These are phyloP conservation scores for Linepithema humile DNA, from an alignment of 1,140 invertebrate genomes.

Conservation along the genomic window DNA sequence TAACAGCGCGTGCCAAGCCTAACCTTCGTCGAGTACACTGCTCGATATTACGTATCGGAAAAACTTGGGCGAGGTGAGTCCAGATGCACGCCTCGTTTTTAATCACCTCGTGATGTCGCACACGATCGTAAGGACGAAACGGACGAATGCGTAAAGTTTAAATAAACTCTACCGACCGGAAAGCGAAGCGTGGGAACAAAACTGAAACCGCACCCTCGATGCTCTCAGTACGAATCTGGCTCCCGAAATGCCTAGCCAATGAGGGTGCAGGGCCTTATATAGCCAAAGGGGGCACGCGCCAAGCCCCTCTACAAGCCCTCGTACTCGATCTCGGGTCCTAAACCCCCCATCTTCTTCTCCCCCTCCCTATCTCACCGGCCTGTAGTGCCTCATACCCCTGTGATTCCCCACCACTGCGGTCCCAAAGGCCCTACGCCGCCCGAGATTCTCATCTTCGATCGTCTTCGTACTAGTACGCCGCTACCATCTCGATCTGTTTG, in stretches of 20 bases:
- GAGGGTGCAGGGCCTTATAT: constrained; percentile 84
- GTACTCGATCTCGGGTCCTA: constrained; percentile 79
- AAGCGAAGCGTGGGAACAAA: constrained; percentile 40
- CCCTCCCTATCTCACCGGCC: constrained; percentile 63
- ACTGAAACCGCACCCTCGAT: constrained; percentile 71
- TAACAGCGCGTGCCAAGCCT: constrained; percentile 69
- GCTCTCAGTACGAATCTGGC: constrained; percentile 77
- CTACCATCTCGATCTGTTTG: constrained; percentile 46
- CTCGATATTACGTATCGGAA: constrained; percentile 38
- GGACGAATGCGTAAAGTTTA: background rate
- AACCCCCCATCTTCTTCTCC: constrained; percentile 70
- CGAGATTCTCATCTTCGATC: constrained; percentile 80
- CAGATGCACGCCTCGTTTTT: constrained; percentile 10
- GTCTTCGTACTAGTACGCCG: constrained; percentile 22
- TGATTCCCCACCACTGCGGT: constrained; percentile 65
- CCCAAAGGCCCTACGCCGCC: constrained; percentile 75
- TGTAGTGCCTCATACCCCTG: constrained; percentile 66
- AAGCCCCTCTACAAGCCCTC: constrained; percentile 75
- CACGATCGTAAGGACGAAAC: constrained; percentile 19
- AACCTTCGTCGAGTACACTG: constrained; percentile 67
- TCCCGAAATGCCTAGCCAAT: constrained; percentile 83
- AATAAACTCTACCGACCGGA: constrained; percentile 3
- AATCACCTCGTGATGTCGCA: constrained; percentile 20
- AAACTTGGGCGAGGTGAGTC: constrained; percentile 12
- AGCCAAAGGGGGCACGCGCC: constrained; percentile 82